Conservation (phyloP, 2,888 invertebrate genomes). For the Drosophila picticornis region DNA sequence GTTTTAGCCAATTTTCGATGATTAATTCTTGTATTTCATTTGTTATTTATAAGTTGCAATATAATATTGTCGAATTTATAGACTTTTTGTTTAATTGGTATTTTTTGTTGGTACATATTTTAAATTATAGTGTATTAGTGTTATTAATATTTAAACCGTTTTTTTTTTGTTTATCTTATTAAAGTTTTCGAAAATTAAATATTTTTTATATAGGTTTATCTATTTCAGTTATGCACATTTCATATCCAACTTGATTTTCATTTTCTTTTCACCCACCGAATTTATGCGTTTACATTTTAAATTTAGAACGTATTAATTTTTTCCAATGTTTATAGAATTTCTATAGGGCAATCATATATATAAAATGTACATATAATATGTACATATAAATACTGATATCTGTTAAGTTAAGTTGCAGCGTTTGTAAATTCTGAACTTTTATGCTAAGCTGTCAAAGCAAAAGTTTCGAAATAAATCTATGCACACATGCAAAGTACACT, state of each 20-base stretch:
- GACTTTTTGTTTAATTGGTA: background rate
- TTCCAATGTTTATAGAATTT: background rate
- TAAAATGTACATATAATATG: background rate
- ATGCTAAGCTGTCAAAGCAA: constrained; percentile 11
- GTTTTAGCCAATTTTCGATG: background rate
- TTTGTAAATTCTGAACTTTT: constrained; percentile 7
- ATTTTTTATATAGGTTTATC: background rate
- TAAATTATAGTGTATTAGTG: background rate
- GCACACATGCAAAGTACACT: constrained; percentile 33
- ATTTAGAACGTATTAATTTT: background rate
- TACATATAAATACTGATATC: background rate
- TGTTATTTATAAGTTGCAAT: background rate
- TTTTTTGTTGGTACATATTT: background rate
- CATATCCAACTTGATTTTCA: background rate
- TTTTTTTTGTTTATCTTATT: background rate
- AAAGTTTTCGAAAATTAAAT: background rate
- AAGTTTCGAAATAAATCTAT: constrained; percentile 47
- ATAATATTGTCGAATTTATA: background rate
- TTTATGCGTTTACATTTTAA: background rate
- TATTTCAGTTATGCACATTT: constrained; percentile 1
- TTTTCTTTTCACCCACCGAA: background rate
- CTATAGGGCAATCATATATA: background rate
- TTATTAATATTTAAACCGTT: background rate
- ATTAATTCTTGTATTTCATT: background rate
- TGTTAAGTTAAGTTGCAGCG: background rate